Conservation (phyloP, 2,113 vertebrate species). For the Diadophis punctatus region DNA sequence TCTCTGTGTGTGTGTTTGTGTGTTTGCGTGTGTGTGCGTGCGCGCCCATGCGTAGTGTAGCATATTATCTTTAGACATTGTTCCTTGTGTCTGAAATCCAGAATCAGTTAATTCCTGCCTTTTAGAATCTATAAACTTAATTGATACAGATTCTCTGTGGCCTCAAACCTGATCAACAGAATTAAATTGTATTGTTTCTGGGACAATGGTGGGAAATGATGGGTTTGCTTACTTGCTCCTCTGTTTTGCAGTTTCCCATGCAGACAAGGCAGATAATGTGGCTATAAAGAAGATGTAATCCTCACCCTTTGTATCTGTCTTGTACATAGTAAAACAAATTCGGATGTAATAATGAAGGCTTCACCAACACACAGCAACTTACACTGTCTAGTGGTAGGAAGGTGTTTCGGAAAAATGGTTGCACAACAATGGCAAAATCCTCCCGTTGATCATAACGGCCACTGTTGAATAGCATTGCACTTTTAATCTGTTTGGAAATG, state of each 20-base stretch:
- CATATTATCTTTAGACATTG: background rate
- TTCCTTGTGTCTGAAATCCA: background rate
- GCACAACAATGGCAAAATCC: constrained; percentile 81
- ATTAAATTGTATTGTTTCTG: background rate
- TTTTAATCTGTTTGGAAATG: constrained; percentile 27
- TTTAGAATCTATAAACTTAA: background rate
- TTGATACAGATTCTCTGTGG: background rate
- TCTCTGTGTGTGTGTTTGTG: background rate
- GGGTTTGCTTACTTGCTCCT: background rate
- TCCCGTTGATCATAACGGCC: constrained; percentile 71
- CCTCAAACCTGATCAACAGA: background rate
- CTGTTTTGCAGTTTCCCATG: background rate
- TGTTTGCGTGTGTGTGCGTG: background rate
- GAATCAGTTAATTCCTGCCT: background rate
- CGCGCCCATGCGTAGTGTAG: background rate
- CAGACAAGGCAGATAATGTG: background rate
- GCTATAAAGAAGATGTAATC: background rate
- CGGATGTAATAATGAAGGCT: background rate
- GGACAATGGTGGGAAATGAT: background rate
- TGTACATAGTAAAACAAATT: background rate
- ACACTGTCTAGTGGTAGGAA: constrained; percentile 74
- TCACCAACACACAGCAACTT: constrained; percentile 40
- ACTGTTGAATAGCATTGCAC: constrained; percentile 56
- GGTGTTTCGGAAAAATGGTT: constrained; percentile 83
- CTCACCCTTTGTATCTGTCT: background rate